A percentile compares a stretch with the other conserved stretches of the same genome.
Conservation (phyloP, 1,140 invertebrate species). For the Drosophila setifemur region DNA sequence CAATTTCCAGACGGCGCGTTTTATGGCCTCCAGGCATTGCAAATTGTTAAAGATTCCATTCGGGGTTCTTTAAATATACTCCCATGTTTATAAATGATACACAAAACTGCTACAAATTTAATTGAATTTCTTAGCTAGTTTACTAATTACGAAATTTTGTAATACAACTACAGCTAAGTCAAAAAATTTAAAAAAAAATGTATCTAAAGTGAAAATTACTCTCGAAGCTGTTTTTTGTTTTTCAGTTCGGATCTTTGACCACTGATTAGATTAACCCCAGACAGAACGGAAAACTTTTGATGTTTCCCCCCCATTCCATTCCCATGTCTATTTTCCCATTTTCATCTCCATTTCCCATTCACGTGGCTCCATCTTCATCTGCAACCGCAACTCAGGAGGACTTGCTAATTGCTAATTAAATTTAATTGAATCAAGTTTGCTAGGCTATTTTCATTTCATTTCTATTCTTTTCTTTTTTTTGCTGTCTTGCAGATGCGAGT, state of each 20-base stretch:
- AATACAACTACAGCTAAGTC: too few relatives aligned
- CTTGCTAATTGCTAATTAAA: conserved; percentile 45
- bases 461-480: background rate
- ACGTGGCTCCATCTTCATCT: background rate
- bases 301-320: conserved; percentile 31
- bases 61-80: too few relatives aligned
- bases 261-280: conserved; percentile 34
- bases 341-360: background rate
- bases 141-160: too few relatives aligned
- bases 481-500: background rate
- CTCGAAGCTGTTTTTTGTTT: too few relatives aligned
- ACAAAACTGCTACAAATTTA: too few relatives aligned
- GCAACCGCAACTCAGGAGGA: background rate
- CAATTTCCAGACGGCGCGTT: conserved; percentile 9
- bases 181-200: too few relatives aligned
- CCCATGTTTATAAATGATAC: too few relatives aligned
- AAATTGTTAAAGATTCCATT: too few relatives aligned
- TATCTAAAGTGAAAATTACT: too few relatives aligned
- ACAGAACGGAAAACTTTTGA: conserved; percentile 37
- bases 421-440: conserved; percentile 34
- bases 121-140: too few relatives aligned
- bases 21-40: background rate
- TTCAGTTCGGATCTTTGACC: conserved; percentile 9
- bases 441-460: background rate
- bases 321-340: conserved; percentile 16